Evolutionary conservation across 2,797 vertebrate genomes (phyloP), one percentile per base, ranked within the genome.

Genomic region (Rhynchotus rufescens): DNA sequence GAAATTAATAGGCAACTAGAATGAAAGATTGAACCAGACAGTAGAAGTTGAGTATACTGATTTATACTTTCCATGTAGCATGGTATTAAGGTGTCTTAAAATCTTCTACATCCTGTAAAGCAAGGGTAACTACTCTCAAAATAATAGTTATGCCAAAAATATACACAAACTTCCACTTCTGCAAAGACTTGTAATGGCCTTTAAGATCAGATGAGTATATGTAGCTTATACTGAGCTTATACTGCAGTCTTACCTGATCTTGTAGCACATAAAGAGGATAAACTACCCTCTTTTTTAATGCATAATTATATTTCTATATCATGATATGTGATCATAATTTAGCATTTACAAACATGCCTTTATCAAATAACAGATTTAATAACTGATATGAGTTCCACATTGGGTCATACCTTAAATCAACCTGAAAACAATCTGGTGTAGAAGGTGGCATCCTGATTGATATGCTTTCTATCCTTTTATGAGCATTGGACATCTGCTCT

Each of bases 401-500:
- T 66, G 28, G 20, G 25, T 65, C 56, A 75, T 57, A 89, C 74
- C 80, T 72, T 79, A 88, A 94, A 94, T 81, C 85, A 88, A 78
- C 65, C 61, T 78, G 80, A 64, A 94, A 93, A 81, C 71, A 92
- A 71, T 74, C n/a, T 74, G 44, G 23, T 68, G 14, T n/a, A 92
- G 77, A 91, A 89, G 81, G 92, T 88, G 71, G 28, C 42, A 87
- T 91, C 80, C 91, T 89, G 59, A 71, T 94, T 90, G 84, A 93
- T 93, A 93, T 79, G 74, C 71, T 86, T 87, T 88, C 60, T 88
- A 90, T 90, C 71, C 60, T 42, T 94, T 96, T 92, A 93, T 80
- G 82, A 96, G 84, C 86, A 86, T 95, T 92, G 95, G 94, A 93
- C 95, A 96, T 90, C 92, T 90, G 93, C 92, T 96, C 90, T 94